phyloP scores from a whole-genome alignment of 2,888 invertebrate species.

The Nymphalis polychloros region DNA sequence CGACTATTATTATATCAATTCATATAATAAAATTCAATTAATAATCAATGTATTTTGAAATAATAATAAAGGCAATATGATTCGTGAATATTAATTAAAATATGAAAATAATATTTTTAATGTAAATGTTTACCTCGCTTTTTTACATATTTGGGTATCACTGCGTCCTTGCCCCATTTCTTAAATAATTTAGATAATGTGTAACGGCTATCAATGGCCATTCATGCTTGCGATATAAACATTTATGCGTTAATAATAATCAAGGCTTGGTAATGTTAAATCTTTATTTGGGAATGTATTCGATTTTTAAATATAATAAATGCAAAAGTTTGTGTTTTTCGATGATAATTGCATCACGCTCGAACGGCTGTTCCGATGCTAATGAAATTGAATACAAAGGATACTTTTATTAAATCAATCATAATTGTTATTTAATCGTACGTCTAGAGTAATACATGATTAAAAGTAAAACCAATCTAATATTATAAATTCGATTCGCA shows the following conservation, averaged over 20 bases:
- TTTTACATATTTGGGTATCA: slow-evolving; percentile 43
- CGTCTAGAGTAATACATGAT: no score
- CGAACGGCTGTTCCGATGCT: no score
- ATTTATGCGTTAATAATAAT: slow-evolving; percentile 17
- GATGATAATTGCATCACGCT: no score
- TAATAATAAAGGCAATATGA: slow-evolving; percentile 9
- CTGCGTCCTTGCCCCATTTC: slow-evolving; percentile 47
- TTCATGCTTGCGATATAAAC: slow-evolving; percentile 16
- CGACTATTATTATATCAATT: not conserved
- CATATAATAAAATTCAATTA: not conserved
- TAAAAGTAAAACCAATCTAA: no score
- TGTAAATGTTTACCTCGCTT: slow-evolving; percentile 25
- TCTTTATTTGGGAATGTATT: slow-evolving; percentile 16
- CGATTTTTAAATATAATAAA: not conserved
- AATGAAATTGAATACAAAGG: no score
- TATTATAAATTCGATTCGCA: no score
- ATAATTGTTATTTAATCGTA: no score
- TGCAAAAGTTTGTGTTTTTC: not conserved
- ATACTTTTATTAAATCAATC: no score
- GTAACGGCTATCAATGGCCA: slow-evolving; percentile 15
- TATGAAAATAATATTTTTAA: slow-evolving; percentile 3
- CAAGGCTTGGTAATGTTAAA: slow-evolving; percentile 20
- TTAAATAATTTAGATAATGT: slow-evolving; percentile 35
- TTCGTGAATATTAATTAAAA: slow-evolving; percentile 15
- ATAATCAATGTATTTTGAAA: not conserved